Percentiles rank a stretch among this genome's conserved stretches.
These are phyloP conservation scores for Embidobia sp. DNA, from an alignment of 2,888 invertebrate species.

Conservation along the genomic window DNA sequence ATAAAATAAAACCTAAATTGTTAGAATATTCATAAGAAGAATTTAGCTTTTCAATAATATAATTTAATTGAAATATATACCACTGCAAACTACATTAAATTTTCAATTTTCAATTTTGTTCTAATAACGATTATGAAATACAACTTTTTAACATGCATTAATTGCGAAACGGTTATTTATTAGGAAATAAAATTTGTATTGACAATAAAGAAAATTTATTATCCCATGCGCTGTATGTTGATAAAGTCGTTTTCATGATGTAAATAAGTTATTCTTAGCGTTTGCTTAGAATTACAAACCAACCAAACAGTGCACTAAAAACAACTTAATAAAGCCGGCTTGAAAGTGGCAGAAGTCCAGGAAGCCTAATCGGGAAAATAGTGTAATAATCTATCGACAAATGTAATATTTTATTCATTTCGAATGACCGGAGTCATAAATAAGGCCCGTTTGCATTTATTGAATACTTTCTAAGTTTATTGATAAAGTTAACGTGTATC, in stretches of 20 bases:
- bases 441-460: slow-evolving; percentile 4
- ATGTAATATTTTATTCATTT: slow-evolving; percentile 24
- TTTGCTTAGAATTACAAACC: slow-evolving; percentile 48
- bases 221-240: slow-evolving; percentile 17
- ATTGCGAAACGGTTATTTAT: too few relatives aligned
- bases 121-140: too few relatives aligned
- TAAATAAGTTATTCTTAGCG: slow-evolving; percentile 55
- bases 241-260: slow-evolving; percentile 36
- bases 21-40: too few relatives aligned
- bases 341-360: slow-evolving; percentile 51
- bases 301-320: slow-evolving; percentile 32
- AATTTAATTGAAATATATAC: too few relatives aligned
- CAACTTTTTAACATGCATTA: too few relatives aligned
- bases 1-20: too few relatives aligned
- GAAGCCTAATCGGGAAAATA: slow-evolving; percentile 44
- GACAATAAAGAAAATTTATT: slow-evolving; percentile 9
- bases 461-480: neutral
- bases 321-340: slow-evolving; percentile 46
- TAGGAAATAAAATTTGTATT: neutral
- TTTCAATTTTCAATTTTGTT: too few relatives aligned
- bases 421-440: slow-evolving; percentile 13
- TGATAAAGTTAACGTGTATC: neutral
- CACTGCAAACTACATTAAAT: too few relatives aligned
- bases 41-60: too few relatives aligned
- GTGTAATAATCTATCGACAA: slow-evolving; percentile 20